Evolutionary conservation across 2,888 invertebrate species (phyloP).

Genomic region (Thera obeliscata): DNA sequence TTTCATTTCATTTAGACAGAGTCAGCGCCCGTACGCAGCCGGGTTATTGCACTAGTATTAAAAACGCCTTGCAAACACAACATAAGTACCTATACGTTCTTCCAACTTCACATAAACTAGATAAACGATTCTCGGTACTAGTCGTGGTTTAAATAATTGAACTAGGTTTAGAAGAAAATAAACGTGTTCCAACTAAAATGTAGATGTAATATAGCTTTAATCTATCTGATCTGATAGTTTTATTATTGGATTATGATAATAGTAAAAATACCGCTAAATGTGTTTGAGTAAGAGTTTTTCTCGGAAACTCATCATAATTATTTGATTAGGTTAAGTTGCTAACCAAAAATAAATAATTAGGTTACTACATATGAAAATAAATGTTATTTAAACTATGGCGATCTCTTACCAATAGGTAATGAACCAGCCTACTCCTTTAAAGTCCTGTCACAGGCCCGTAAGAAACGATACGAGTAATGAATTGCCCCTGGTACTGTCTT

Average conservation of each 20-base stretch:
- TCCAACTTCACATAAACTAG: not conserved
- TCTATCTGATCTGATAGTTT: not conserved
- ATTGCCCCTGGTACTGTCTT: too few relatives aligned
- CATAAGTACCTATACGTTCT: not conserved
- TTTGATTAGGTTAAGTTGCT: not conserved
- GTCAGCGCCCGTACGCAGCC: too few relatives aligned
- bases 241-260: not conserved
- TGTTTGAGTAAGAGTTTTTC: not conserved
- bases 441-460: too few relatives aligned
- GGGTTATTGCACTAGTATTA: not conserved
- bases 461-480: too few relatives aligned
- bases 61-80: not conserved
- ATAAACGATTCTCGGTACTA: conserved; percentile 9
- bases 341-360: too few relatives aligned
- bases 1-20: too few relatives aligned
- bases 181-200: not conserved
- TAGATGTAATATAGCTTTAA: not conserved
- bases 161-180: not conserved
- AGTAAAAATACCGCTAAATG: not conserved
- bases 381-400: too few relatives aligned
- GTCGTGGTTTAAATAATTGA: conserved; percentile 1
- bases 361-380: too few relatives aligned
- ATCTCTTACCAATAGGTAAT: too few relatives aligned
- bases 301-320: not conserved
- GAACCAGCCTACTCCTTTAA: too few relatives aligned